phyloP scores from a whole-genome alignment of 2,888 invertebrate species.

The Lasioglossum villosulum region DNA sequence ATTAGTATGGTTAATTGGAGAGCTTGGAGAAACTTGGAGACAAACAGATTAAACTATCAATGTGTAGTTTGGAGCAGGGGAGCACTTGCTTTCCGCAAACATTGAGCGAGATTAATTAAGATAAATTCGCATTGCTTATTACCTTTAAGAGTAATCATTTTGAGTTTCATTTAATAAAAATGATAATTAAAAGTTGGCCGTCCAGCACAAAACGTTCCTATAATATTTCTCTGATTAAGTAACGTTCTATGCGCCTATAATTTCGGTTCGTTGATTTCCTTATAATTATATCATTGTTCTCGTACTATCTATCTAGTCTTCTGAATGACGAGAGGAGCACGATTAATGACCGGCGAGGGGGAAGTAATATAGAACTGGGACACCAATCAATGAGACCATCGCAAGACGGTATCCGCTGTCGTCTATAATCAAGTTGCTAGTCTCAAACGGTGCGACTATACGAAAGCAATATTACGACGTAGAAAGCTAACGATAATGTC shows the following conservation, averaged over 20 bases:
- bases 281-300: not conserved
- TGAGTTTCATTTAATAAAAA: too few relatives aligned
- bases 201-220: not conserved
- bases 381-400: not conserved
- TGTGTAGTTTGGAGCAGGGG: slow-evolving; percentile 30
- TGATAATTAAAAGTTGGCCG: too few relatives aligned
- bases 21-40: slow-evolving; percentile 49
- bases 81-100: slow-evolving; percentile 18
- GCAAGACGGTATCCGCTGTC: not conserved
- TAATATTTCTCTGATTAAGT: not conserved
- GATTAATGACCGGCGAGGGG: not conserved
- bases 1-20: slow-evolving; percentile 58
- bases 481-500: not conserved
- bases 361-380: not conserved
- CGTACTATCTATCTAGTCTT: not conserved
- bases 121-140: not conserved
- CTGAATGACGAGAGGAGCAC: not conserved
- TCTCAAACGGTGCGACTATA: not conserved
- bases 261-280: not conserved
- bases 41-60: slow-evolving; percentile 61
- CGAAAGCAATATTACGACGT: not conserved
- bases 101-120: slow-evolving; percentile 20
- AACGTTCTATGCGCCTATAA: not conserved
- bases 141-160: not conserved
- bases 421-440: not conserved